Conservation (phyloP, 2,888 invertebrate species). For the Rotaria macrura region DNA sequence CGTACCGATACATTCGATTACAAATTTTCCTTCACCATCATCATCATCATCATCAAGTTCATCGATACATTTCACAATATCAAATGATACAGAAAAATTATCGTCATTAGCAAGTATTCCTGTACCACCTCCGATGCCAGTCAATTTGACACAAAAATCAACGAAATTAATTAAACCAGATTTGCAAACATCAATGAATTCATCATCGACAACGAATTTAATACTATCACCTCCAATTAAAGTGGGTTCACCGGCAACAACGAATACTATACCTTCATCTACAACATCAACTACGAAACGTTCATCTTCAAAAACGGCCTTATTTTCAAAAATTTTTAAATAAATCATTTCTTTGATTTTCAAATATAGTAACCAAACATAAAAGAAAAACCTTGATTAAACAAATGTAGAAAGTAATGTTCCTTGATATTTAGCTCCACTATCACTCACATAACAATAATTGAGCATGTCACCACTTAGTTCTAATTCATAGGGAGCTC, state of each 20-base stretch:
- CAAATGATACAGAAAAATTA: background rate
- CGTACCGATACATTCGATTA: background rate
- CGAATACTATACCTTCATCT: background rate
- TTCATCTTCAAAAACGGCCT: background rate
- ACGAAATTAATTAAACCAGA: background rate
- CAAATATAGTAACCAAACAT: background rate
- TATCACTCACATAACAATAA: background rate
- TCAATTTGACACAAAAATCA: background rate
- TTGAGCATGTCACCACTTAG: background rate
- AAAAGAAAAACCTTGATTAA: background rate
- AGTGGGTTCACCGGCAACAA: background rate
- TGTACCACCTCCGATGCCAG: background rate
- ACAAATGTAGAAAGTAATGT: background rate
- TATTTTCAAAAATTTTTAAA: background rate
- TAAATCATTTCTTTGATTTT: background rate
- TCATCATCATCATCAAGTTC: slow-evolving; percentile 5
- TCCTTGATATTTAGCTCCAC: background rate
- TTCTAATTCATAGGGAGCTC: background rate
- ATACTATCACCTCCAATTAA: background rate
- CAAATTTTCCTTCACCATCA: background rate
- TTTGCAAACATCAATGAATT: background rate
- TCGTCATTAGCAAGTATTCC: background rate
- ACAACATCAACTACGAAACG: background rate
- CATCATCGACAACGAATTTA: background rate
- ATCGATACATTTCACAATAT: background rate